Conservation (phyloP, 2,888 invertebrate species). For the Tillus elongatus region DNA sequence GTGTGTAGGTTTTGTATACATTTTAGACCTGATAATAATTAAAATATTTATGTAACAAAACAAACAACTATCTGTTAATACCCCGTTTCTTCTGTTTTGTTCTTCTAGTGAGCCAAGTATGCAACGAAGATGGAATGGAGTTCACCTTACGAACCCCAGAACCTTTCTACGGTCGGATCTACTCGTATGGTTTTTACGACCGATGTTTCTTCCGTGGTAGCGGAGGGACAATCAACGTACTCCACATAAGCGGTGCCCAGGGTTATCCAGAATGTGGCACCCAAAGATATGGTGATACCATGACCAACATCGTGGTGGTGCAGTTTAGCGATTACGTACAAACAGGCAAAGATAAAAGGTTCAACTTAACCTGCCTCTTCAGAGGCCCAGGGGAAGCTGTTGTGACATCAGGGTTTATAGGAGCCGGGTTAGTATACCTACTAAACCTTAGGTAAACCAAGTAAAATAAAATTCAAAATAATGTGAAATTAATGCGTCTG, state of each 20-base stretch:
- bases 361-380: constrained; percentile 87
- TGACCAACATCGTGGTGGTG: constrained; percentile 89
- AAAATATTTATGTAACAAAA: no score
- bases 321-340: constrained; percentile 91
- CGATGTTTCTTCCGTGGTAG: constrained; percentile 85
- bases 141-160: constrained; percentile 81
- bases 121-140: constrained; percentile 91
- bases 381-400: constrained; percentile 88
- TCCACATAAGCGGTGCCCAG: constrained; percentile 79
- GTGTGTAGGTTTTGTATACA: no score
- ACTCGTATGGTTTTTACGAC: constrained; percentile 86
- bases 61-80: no score
- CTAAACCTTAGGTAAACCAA: no score
- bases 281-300: constrained; percentile 75
- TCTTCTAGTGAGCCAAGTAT: constrained; percentile 72
- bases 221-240: constrained; percentile 72
- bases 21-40: no score
- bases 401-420: constrained; percentile 86
- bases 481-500: no score
- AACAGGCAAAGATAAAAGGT: constrained; percentile 81
- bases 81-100: no score
- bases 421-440: no score
- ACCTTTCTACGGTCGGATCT: constrained; percentile 82
- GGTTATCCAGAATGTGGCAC: constrained; percentile 93
- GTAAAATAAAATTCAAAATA: no score